Evolutionary conservation across 2,888 invertebrate genomes (phyloP).

Genomic region (Oligia fasciuncula): DNA sequence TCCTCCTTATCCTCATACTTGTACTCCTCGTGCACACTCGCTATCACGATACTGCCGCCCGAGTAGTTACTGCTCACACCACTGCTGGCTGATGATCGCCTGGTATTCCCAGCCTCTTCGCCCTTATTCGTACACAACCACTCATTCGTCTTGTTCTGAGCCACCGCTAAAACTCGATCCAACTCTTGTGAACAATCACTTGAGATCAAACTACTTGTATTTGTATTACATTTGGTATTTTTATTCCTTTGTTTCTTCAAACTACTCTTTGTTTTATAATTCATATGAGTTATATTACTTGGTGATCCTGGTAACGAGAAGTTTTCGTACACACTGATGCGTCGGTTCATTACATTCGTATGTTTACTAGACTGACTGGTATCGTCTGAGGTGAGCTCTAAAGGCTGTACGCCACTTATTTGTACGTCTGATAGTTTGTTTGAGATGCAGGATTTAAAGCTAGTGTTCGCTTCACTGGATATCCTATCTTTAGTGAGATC

Average conservation of each 20-base stretch:
- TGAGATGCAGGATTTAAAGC: conserved; percentile 82
- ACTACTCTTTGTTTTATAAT: conserved; percentile 82
- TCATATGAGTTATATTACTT: conserved; percentile 80
- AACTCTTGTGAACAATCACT: conserved; percentile 73
- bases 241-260: conserved; percentile 71
- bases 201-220: conserved; percentile 66
- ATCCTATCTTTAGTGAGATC: conserved; percentile 74
- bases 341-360: conserved; percentile 65
- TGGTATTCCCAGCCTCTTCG: conserved; percentile 77
- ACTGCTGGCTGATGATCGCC: conserved; percentile 86
- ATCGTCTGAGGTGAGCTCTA: conserved; percentile 76
- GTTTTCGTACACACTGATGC: conserved; percentile 83
- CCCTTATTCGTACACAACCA: conserved; percentile 77
- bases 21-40: conserved; percentile 93
- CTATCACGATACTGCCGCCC: conserved; percentile 85
- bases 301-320: conserved; percentile 87
- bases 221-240: conserved; percentile 44
- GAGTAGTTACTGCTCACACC: conserved; percentile 86
- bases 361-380: conserved; percentile 57
- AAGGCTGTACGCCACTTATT: conserved; percentile 80
- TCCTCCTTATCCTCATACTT: conserved; percentile 93
- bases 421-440: conserved; percentile 71
- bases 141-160: conserved; percentile 85
- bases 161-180: conserved; percentile 81
- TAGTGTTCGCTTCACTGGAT: conserved; percentile 72